phyloP scores from a whole-genome alignment of 2,113 vertebrate genomes.

The Psammodynastes pulverulentus region DNA sequence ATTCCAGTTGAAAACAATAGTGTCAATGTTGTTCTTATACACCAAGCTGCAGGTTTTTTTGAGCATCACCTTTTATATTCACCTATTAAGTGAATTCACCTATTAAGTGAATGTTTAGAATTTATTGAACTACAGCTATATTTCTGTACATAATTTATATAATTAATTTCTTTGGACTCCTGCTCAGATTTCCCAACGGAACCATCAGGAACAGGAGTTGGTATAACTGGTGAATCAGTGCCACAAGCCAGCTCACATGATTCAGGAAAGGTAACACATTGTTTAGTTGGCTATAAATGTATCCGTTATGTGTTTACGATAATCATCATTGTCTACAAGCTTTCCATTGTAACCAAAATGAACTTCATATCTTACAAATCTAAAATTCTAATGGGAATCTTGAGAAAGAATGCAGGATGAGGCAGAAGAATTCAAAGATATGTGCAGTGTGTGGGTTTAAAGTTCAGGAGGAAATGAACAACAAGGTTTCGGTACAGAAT shows the following conservation, averaged over 20 bases:
- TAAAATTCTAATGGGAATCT: neutral
- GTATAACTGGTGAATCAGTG: neutral
- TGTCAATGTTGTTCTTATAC: neutral
- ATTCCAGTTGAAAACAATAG: neutral
- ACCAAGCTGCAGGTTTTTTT: neutral
- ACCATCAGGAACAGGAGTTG: neutral
- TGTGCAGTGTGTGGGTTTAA: neutral
- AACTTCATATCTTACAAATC: neutral
- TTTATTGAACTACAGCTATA: neutral
- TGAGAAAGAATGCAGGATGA: neutral
- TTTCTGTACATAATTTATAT: neutral
- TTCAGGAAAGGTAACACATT: slow-evolving; percentile 39
- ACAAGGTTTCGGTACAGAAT: no score
- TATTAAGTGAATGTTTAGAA: neutral
- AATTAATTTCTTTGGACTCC: neutral
- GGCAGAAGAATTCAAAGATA: neutral
- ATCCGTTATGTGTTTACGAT: neutral
- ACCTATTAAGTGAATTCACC: no score
- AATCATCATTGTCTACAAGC: neutral
- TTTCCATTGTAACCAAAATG: neutral
- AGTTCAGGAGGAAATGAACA: neutral
- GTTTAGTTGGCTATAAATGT: neutral
- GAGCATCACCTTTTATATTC: neutral
- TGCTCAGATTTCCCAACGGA: slow-evolving; percentile 33
- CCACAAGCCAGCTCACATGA: neutral